phyloP scores from a whole-genome alignment of 2,797 vertebrate genomes.

The Pampus argenteus region DNA sequence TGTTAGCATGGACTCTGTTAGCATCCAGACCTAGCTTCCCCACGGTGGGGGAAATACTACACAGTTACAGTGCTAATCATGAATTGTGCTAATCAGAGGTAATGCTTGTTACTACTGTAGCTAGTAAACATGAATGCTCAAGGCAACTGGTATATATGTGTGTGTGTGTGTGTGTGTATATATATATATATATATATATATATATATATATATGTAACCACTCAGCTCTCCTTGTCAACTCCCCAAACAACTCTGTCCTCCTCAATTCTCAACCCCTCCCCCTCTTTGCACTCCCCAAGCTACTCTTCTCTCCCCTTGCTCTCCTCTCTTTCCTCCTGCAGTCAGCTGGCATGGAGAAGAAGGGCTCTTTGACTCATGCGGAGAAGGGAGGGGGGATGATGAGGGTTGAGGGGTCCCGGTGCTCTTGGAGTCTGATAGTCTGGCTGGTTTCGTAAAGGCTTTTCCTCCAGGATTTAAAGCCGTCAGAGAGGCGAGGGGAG shows the following conservation, averaged over 20 bases:
- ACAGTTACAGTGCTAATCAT: background rate
- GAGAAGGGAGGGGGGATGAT: constrained; percentile 22
- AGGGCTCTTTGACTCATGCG: constrained; percentile 82
- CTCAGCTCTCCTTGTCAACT: background rate
- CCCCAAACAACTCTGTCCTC: background rate
- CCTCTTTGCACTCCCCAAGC: constrained; percentile 14
- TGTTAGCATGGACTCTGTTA: background rate
- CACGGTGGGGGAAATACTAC: background rate
- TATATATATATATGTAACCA: constrained; percentile 8
- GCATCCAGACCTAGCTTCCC: background rate
- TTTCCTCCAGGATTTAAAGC: constrained; percentile 65
- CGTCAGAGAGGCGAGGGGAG: constrained; percentile 64
- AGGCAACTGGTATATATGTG: too few species aligned
- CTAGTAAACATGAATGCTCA: background rate
- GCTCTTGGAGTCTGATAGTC: constrained; percentile 85
- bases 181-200: too few species aligned
- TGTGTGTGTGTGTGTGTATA: too few species aligned
- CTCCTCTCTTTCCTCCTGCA: constrained; percentile 55
- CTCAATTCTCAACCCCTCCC: background rate
- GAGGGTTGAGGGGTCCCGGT: constrained; percentile 66
- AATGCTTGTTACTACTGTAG: background rate
- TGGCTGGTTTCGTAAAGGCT: constrained; percentile 68
- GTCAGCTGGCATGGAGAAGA: constrained; percentile 79
- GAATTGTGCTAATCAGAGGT: too few species aligned
- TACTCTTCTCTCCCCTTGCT: constrained; percentile 20